A percentile compares a stretch with the other conserved stretches of the same genome.
These are phyloP conservation scores for Okapia johnstoni DNA, from an alignment of 2,113 vertebrate species.

Conservation along the genomic window DNA sequence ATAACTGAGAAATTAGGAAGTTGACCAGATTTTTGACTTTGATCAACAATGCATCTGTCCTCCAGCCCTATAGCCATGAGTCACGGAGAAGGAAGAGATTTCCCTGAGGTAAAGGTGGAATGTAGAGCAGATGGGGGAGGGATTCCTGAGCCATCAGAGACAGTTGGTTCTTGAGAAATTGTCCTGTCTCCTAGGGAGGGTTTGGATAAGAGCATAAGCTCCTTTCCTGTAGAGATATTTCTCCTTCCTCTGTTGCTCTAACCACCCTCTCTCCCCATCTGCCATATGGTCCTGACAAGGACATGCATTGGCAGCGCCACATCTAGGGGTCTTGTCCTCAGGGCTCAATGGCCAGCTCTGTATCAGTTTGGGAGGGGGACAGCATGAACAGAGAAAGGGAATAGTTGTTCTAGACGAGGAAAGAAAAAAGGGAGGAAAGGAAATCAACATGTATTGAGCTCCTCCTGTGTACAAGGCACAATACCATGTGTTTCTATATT, in stretches of 20 bases:
- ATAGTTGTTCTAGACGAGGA: not conserved
- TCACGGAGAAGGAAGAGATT: not conserved
- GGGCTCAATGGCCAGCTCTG: not conserved
- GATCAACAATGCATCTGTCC: not conserved
- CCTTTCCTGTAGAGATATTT: not conserved
- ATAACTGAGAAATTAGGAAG: not conserved
- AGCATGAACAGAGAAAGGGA: not conserved
- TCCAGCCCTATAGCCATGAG: not conserved
- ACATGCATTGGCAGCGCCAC: not conserved
- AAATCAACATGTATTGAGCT: not conserved
- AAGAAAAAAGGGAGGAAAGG: not conserved
- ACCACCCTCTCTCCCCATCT: fast-evolving
- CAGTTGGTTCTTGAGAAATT: not conserved
- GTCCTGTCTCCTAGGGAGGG: not conserved
- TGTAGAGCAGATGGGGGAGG: not conserved
- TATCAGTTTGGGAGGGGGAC: not conserved
- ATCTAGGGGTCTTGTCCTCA: not conserved
- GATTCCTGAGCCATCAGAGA: not conserved
- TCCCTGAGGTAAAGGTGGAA: not conserved
- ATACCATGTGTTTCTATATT: not conserved
- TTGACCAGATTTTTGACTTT: not conserved
- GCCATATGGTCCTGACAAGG: not conserved
- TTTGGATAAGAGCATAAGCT: not conserved
- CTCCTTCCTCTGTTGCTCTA: not conserved
- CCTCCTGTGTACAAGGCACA: not conserved